A percentile compares a stretch with the other conserved stretches of the same genome.
Evolutionary conservation across 1,140 invertebrate genomes (phyloP).

Genomic region (Bicyclus anynana): DNA sequence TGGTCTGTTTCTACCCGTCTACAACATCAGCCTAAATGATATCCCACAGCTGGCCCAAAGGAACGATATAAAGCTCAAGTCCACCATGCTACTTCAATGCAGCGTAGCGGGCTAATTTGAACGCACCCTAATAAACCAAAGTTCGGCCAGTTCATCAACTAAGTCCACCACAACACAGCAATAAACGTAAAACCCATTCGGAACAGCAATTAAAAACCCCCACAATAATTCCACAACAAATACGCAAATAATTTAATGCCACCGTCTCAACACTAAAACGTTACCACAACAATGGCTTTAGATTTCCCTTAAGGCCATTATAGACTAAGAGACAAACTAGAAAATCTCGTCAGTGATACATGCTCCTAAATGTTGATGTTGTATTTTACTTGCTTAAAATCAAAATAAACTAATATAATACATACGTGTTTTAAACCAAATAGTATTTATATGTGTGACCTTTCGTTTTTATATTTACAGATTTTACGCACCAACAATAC

Average conservation of each 20-base stretch:
- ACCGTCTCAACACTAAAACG: slow-evolving; percentile 5
- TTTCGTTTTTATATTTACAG: no score
- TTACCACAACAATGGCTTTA: slow-evolving; percentile 10
- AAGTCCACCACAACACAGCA: neutral
- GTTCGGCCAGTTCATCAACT: neutral
- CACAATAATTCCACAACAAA: slow-evolving; percentile 4
- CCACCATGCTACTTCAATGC: no score
- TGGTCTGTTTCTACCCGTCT: no score
- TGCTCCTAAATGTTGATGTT: neutral
- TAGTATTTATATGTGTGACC: no score
- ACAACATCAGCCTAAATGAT: no score
- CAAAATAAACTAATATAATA: no score
- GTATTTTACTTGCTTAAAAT: no score
- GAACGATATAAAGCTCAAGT: no score
- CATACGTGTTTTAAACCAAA: no score
- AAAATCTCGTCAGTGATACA: neutral
- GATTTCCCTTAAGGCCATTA: slow-evolving; percentile 15
- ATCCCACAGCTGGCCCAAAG: no score
- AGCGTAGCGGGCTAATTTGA: no score
- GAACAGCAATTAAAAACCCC: slow-evolving; percentile 16
- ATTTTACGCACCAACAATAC: no score
- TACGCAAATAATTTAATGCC: slow-evolving; percentile 14
- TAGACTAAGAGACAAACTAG: neutral
- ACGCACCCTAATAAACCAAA: neutral
- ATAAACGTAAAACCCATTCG: slow-evolving; percentile 1